A percentile compares a stretch with the other conserved stretches of the same genome.
These are phyloP conservation scores for Setipinna tenuifilis DNA, from an alignment of 2,797 vertebrate species.

Conservation along the genomic window DNA sequence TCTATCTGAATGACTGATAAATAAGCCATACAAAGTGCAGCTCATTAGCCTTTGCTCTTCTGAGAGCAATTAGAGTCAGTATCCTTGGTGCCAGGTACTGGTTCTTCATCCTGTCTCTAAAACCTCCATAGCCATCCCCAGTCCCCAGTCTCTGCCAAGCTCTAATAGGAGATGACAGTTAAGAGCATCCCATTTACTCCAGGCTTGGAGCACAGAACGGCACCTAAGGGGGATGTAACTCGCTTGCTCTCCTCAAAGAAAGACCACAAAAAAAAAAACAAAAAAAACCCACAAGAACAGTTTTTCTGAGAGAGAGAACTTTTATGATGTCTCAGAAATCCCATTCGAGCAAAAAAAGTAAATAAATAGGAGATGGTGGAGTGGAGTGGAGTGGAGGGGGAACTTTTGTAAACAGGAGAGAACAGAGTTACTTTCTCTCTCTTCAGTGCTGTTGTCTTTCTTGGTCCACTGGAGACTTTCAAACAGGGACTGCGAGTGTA, in stretches of 20 bases:
- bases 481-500: slow-evolving; percentile 28
- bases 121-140: neutral
- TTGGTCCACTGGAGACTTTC: neutral
- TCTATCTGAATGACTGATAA: neutral
- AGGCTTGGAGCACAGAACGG: neutral
- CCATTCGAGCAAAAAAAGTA: neutral
- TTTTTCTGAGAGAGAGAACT: neutral
- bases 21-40: neutral
- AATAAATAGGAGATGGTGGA: neutral
- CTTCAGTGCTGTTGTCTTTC: neutral
- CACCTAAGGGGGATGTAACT: neutral
- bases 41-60: neutral
- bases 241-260: slow-evolving; percentile 2
- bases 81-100: slow-evolving; percentile 2
- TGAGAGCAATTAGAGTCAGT: slow-evolving; percentile 20
- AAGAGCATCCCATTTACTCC: neutral
- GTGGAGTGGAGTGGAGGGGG: neutral
- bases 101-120: neutral
- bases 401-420: slow-evolving; percentile 18
- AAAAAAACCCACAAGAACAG: too few species aligned
- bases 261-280: neutral
- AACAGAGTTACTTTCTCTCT: slow-evolving; percentile 1
- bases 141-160: neutral
- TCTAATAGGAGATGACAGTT: slow-evolving; percentile 1
- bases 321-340: slow-evolving; percentile 14